These are phyloP conservation scores for Pimephales promelas DNA, from an alignment of 2,113 vertebrate species.

Conservation along the genomic window DNA sequence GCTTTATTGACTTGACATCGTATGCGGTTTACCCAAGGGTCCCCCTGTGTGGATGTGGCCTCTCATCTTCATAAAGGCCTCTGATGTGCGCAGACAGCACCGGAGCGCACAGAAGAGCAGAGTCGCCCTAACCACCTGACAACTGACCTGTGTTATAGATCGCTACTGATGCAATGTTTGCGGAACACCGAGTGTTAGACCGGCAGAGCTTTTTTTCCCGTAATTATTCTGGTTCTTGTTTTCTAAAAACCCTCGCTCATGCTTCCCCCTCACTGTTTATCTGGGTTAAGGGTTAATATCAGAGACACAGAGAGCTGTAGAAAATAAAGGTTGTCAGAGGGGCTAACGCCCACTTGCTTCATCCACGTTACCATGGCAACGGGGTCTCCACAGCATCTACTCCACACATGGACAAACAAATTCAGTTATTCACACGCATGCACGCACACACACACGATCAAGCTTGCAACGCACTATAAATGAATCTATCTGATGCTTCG, in stretches of 20 bases:
- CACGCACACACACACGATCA: conserved; percentile 45
- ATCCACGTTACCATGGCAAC: conserved; percentile 74
- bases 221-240: not conserved
- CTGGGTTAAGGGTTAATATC: conserved; percentile 65
- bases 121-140: conserved; percentile 50
- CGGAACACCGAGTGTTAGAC: not conserved
- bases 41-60: conserved; percentile 32
- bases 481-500: conserved; percentile 11
- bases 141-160: conserved; percentile 50
- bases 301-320: conserved; percentile 66
- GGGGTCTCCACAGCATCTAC: conserved; percentile 61
- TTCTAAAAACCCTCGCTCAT: not conserved
- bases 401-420: conserved; percentile 66
- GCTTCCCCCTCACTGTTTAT: not conserved
- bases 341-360: conserved; percentile 67
- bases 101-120: not conserved
- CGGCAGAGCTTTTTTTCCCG: not conserved
- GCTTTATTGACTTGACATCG: conserved; percentile 64
- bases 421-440: conserved; percentile 76
- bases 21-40: conserved; percentile 55
- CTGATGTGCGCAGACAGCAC: conserved; percentile 50
- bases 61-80: conserved; percentile 54
- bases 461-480: conserved; percentile 52
- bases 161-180: conserved; percentile 34
- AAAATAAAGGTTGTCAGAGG: conserved; percentile 75